Percentiles rank a stretch among this genome's conserved stretches.
phyloP scores from a whole-genome alignment of 2,888 invertebrate species.

The Eupithecia subumbrata region DNA sequence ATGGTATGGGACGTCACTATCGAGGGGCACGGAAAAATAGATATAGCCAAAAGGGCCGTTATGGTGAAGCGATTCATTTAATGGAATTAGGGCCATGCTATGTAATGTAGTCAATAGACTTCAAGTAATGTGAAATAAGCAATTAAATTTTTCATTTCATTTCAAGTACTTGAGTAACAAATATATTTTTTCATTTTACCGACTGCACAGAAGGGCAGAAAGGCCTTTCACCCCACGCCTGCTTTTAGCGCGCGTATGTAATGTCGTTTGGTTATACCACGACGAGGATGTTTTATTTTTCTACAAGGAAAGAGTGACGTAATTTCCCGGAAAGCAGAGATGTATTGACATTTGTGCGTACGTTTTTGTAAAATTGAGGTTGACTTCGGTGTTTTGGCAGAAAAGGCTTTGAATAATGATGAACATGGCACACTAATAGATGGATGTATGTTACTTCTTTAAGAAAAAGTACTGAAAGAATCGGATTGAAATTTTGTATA shows the following conservation, averaged over 20 bases:
- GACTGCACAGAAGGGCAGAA: background rate
- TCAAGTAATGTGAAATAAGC: too few species aligned
- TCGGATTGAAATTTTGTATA: background rate
- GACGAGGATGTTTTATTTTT: slow-evolving; percentile 27
- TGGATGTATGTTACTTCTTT: background rate
- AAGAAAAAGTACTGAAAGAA: background rate
- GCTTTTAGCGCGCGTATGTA: slow-evolving; percentile 32
- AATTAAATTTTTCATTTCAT: background rate
- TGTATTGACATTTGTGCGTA: slow-evolving; percentile 18
- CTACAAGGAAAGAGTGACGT: slow-evolving; percentile 21
- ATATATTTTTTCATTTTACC: background rate
- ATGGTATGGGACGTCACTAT: too few species aligned
- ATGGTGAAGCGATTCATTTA: too few species aligned
- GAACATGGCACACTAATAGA: background rate
- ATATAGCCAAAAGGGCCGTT: too few species aligned
- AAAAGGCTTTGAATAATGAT: background rate
- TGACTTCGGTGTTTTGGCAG: background rate
- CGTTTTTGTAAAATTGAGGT: background rate
- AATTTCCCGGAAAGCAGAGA: slow-evolving; percentile 22
- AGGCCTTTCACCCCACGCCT: background rate
- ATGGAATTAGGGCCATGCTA: too few species aligned
- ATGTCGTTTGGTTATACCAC: slow-evolving; percentile 31
- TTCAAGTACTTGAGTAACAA: background rate
- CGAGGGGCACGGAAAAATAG: too few species aligned
- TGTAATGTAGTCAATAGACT: too few species aligned